These are phyloP conservation scores for Hormaphis cornu DNA, from an alignment of 1,140 invertebrate species.

Conservation along the genomic window DNA sequence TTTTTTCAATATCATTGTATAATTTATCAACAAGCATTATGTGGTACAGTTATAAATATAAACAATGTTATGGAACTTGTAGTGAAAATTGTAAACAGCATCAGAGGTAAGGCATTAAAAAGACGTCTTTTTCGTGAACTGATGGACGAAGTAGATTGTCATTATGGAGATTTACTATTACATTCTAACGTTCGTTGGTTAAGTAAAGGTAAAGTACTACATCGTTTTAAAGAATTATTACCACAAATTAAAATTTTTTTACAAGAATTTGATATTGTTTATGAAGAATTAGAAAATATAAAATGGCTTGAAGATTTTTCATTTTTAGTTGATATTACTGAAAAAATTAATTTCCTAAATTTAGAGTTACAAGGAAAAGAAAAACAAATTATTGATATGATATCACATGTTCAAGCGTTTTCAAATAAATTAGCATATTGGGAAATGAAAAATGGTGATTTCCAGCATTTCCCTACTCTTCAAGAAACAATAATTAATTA, in stretches of 20 bases:
- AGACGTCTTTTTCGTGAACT: slow-evolving; percentile 5
- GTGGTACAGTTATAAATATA: background rate
- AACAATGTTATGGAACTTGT: background rate
- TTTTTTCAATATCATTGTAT: background rate
- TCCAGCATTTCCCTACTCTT: too few relatives aligned
- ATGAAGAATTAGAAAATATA: background rate
- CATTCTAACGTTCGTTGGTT: background rate
- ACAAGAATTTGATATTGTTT: background rate
- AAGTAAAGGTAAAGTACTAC: background rate
- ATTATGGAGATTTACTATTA: background rate
- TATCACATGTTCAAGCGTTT: too few relatives aligned
- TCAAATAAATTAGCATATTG: too few relatives aligned
- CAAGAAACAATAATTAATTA: too few relatives aligned
- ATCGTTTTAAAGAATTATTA: background rate
- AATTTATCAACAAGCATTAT: slow-evolving; percentile 8
- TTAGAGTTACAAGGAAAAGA: background rate
- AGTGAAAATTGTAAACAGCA: background rate
- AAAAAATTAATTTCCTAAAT: background rate
- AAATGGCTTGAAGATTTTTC: background rate
- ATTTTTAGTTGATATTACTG: slow-evolving; percentile 2
- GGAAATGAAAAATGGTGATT: too few relatives aligned
- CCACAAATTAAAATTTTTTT: slow-evolving; percentile 2
- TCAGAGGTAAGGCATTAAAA: background rate
- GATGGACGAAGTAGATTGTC: background rate
- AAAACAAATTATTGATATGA: too few relatives aligned